Evolutionary conservation across 2,113 vertebrate species (phyloP).

Genomic region (Microcebus lehilahytsara): DNA sequence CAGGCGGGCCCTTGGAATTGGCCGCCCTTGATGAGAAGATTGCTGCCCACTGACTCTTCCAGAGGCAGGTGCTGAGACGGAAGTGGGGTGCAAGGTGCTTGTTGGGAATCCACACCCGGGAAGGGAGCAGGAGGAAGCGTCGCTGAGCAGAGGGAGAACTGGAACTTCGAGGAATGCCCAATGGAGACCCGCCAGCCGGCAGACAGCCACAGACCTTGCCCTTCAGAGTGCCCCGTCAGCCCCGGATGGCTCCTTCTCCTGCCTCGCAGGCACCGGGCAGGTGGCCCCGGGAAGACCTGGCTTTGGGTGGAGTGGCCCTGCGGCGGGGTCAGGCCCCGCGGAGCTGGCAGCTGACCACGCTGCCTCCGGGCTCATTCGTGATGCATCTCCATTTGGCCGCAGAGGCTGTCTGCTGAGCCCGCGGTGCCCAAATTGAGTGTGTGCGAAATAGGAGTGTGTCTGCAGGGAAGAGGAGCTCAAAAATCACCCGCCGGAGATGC

Average conservation of each 20-base stretch:
- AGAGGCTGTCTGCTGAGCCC: not conserved
- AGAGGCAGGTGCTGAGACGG: not conserved
- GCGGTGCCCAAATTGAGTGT: not conserved
- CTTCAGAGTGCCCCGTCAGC: rapidly evolving
- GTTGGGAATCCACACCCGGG: not conserved
- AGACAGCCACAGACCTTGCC: not conserved
- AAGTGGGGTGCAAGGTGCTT: not conserved
- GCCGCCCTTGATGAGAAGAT: not conserved
- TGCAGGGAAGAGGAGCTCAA: not conserved
- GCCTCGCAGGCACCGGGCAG: not conserved
- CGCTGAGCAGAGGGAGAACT: not conserved
- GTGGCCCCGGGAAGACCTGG: not conserved
- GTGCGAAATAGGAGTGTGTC: not conserved
- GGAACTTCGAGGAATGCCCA: rapidly evolving
- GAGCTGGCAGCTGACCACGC: not conserved
- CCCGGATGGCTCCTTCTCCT: rapidly evolving
- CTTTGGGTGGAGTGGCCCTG: not conserved
- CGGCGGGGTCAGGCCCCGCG: not conserved
- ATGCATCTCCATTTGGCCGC: not conserved
- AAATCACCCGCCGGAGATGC: not conserved
- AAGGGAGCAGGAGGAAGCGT: not conserved
- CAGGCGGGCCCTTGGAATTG: not conserved
- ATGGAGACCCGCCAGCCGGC: not conserved
- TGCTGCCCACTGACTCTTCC: not conserved
- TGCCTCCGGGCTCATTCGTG: not conserved